Evolutionary conservation across 2,888 invertebrate species (phyloP).

Genomic region (Ormyrus thymus): DNA sequence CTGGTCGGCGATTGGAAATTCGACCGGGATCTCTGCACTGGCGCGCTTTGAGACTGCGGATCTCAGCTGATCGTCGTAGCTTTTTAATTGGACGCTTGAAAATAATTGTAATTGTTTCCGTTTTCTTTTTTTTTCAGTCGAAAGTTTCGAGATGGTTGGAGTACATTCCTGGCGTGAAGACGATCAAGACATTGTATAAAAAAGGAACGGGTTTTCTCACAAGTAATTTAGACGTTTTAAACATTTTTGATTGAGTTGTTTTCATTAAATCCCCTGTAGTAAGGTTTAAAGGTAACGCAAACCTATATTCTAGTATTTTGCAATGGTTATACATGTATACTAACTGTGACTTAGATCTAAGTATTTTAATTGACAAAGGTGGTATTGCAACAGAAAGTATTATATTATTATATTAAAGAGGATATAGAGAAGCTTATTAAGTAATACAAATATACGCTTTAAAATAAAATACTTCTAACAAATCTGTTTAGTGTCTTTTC

Average conservation of each 20-base stretch:
- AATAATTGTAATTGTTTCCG: background rate
- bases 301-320: background rate
- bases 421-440: too few relatives aligned
- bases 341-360: background rate
- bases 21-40: too few relatives aligned
- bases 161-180: conserved; percentile 63
- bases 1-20: too few relatives aligned
- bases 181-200: conserved; percentile 61
- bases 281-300: background rate
- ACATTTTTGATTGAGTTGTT: background rate
- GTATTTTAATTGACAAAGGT: background rate
- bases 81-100: too few relatives aligned
- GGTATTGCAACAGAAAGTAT: background rate
- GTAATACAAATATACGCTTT: too few relatives aligned
- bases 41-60: too few relatives aligned
- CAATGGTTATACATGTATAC: too few relatives aligned
- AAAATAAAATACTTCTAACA: too few relatives aligned
- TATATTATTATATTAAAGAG: conserved; percentile 2
- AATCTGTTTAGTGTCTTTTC: too few relatives aligned
- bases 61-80: too few relatives aligned
- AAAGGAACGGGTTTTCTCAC: conserved; percentile 62
- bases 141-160: conserved; percentile 62
- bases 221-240: conserved; percentile 58
- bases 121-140: conserved; percentile 58
- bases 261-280: background rate